Base-by-base conservation (phyloP, 2,888 invertebrate genomes). In the Galeopsomyia nigrocyanea region DNA sequence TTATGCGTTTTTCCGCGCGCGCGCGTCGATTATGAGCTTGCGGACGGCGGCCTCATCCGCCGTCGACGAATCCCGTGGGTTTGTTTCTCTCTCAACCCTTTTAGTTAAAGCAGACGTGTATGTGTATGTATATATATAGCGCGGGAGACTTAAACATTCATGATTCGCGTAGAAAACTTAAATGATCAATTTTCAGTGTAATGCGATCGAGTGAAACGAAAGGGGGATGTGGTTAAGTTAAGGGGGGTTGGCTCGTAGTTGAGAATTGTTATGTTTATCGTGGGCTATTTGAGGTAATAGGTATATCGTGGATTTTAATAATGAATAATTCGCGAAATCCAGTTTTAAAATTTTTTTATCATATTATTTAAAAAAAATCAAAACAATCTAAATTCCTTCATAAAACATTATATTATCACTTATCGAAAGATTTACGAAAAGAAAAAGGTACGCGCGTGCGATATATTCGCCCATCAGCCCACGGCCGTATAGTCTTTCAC, bases 161-260 rank as follows among this genome's bases (percentile, higher is more conserved):
- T 62, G 26, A 19, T 6, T 31, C 1, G 9, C 26, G 62, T 46
- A 62, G 62, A 62, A 62, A 62, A 62, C 50, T 62, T 62, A 62
- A 62, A 62, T 50, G 62, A 62, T 62, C 62, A 62, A 62, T 62
- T 62, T 50, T 22, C 17, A 26, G 26, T 26, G 50, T n/a, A 14
- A 14, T 3, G 14, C 17, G 53, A 55, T 10, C 14, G 19, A 17
- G 16, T 22, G 56, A 56, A 7, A 17, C 16, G 57, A 58, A 13
- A 39, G 39, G 39, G 39, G 39, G 39, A 13, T 7, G 39, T 10
- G 13, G 39, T 17, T 17, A 6, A n/a, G 19, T n/a, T 19, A 2
- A 46, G 13, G 26, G 5, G 26, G 26, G 26, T 26, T 5, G 26
- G 19, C n/a, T 58, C 46, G 58, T 58, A 17, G 46, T 57, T 10